Evolutionary conservation across 1,140 invertebrate genomes (phyloP), one percentile per base, ranked within the genome.

Genomic region (Leptonema lineaticorne): DNA sequence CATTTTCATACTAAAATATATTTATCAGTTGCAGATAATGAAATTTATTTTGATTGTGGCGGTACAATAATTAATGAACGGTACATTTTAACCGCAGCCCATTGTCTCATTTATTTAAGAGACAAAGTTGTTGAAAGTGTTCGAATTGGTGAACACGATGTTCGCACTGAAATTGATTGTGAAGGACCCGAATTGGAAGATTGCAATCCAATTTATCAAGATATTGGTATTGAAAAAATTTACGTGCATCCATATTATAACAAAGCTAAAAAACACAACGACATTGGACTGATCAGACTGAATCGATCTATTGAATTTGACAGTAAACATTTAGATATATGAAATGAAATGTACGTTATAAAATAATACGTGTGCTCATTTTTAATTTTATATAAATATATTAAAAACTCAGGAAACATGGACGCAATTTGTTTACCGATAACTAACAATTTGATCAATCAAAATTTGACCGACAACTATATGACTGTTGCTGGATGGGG

Each of bases 11-110:
- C n/a, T n/a, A n/a, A n/a, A n/a, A n/a, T n/a, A n/a, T n/a, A n/a
- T n/a, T n/a, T n/a, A n/a, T n/a, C n/a, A n/a, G n/a, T 29, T 58
- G 18, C 73, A 84, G 82, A 69, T 46, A 70, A 69, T 4, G 78
- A 76, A 22, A 74, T 75, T 0, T 80, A 83, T 70, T 85, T 86
- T 65, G 80, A 81, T 60, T 91, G 89, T 71, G 89, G 87, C 0
- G 89, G 88, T 4, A 41, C 2, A 3, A 41, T 41, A 2, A 41
- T 41, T 11, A 41, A 41, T 11, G 76, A 84, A 37, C 78, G 85
- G 72, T 89, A 90, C 71, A 82, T 91, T 29, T 76, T 91, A 14
- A 91, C 89, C 0, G 89, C 89, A 1, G 89, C 88, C 0, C 89
- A 90, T 71, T 90, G 88, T 60, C 81, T 90, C n/a, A 82, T 81